phyloP scores from a whole-genome alignment of 2,797 vertebrate species.

The Tokudaia muenninki region DNA sequence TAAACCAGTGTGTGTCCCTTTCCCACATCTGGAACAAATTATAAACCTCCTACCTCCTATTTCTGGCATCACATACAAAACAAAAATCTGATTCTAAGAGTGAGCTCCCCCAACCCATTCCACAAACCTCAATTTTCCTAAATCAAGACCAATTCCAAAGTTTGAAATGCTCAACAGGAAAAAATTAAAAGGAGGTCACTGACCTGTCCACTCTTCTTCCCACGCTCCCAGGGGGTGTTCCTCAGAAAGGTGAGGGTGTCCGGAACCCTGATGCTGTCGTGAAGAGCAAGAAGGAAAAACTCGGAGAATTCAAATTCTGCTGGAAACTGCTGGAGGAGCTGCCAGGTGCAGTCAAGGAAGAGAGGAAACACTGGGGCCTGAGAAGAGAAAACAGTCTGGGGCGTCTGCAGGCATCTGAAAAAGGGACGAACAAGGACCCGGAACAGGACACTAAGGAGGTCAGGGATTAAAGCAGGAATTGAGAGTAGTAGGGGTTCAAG shows the following conservation, averaged over 20 bases:
- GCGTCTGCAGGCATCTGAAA: neutral
- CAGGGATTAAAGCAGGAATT: neutral
- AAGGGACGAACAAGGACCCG: neutral
- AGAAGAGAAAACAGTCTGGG: neutral
- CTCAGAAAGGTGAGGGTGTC: conserved; percentile 94
- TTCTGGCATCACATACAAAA: conserved; percentile 7
- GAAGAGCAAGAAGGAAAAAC: conserved; percentile 93
- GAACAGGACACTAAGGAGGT: neutral
- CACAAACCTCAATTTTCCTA: conserved; percentile 19
- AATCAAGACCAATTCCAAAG: conserved; percentile 25
- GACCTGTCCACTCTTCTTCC: conserved; percentile 79
- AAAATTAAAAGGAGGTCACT: conserved; percentile 34
- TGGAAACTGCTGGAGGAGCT: conserved; percentile 94
- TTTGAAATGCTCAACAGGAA: neutral
- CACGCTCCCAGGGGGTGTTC: conserved; percentile 93
- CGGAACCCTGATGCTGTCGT: conserved; percentile 93
- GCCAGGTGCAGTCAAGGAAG: conserved; percentile 97
- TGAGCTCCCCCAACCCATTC: neutral
- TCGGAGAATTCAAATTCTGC: conserved; percentile 94
- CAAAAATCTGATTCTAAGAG: neutral
- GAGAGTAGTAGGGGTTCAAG: accelerated
- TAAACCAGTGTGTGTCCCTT: neutral
- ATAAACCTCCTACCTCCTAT: neutral
- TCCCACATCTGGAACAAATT: conserved; percentile 28
- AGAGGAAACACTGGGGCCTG: conserved; percentile 96